Base-by-base conservation (phyloP, 2,113 vertebrate genomes). In the Cyrtonyx montezumae region DNA sequence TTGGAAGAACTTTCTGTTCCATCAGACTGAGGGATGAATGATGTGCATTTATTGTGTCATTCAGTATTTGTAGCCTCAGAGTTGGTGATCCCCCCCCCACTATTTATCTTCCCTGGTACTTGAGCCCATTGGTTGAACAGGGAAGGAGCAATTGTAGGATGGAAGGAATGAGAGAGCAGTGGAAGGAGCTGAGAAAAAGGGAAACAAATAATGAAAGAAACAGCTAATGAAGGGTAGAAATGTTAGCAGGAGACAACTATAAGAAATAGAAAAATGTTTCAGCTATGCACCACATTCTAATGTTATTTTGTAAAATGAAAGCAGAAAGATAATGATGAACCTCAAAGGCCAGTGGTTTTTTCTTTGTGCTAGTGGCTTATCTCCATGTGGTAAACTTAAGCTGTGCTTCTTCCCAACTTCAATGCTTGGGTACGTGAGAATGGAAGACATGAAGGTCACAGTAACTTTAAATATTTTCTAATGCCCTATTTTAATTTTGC, bases 191-290 rank as follows among this genome's bases (percentile, higher is more conserved):
- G 30, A 70, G 51, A 19, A 67, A 84, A 32, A 63, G 73, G 58
- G 43, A 80, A 11, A 77, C 14, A 80, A 79, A 16, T 81, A 84
- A 63, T 25, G 30, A 36, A 79, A 86, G 14, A 90, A 81, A 45
- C 51, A 48, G 11, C 62, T 40, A 53, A 5, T 11, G 61, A 51
- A 68, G 19, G 13, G 18, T 36, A 65, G 36, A 40, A 84, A 40
- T 42, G 16, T 73, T 73, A 66, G 8, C 21, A 87, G 59, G 59
- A 87, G 92, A 32, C 7, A 40, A 1, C 30, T 56, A 9, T 4
- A 91, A 87, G 40, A 92, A 92, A 68, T 48, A 4, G 22, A n/a
- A 68, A 84, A 73, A n/a, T 79, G 58, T 19, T 89, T 94, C 26
- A 34, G n/a, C 23, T 79, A 23, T 69, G 40, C 87, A 62, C 23